Evolutionary conservation across 2,113 vertebrate genomes (phyloP), one percentile per base, ranked within the genome.

Genomic region (Nesospiza acunhae): DNA sequence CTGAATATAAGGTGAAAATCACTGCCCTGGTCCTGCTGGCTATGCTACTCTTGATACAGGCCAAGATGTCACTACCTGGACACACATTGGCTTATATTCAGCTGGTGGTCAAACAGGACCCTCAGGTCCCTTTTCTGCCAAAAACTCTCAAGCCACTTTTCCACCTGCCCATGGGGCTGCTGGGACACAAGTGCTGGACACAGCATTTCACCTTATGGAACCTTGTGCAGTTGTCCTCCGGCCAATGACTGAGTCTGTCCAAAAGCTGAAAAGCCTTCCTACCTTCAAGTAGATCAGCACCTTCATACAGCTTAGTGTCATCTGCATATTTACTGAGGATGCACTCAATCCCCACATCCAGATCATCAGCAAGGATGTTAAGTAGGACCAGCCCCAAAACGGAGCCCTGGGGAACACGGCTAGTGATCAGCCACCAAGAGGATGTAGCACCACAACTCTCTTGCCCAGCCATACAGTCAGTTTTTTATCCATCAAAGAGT

Each of bases 141-240:
- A 28, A 39, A 33, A 44, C 7, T 62, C 73, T 68, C 33, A 60
- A 60, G 33, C 9, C 17, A 37, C 33, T 37, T 21, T 23, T 47
- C 18, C 42, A 23, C 8, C 28, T 28, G 19, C 30, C 30, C 24
- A 30, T 23, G 42, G 13, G 15, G 15, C 18, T 49, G 10, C 42
- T n/a, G 50, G 33, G 19, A 66, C 24, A 28, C 35, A 85, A 30
- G n/a, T 20, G 8, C 3, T 7, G 1, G 30, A 41, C 42, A n/a
- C 5, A 33, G 35, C 16, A 42, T 75, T 24, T 41, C 42, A 30
- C 15, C 35, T 49, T 41, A 10, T 4, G 66, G 60, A 56, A 41
- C 10, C 10, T 56, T 1, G 0, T 24, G 30, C 4, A 4, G 35
- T 4, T 41, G 15, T 41, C 16, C 8, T 66, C 42, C 35, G 8